Evolutionary conservation across 2,888 invertebrate species (phyloP), one percentile per base, ranked within the genome.

Genomic region (Merodon equestris): DNA sequence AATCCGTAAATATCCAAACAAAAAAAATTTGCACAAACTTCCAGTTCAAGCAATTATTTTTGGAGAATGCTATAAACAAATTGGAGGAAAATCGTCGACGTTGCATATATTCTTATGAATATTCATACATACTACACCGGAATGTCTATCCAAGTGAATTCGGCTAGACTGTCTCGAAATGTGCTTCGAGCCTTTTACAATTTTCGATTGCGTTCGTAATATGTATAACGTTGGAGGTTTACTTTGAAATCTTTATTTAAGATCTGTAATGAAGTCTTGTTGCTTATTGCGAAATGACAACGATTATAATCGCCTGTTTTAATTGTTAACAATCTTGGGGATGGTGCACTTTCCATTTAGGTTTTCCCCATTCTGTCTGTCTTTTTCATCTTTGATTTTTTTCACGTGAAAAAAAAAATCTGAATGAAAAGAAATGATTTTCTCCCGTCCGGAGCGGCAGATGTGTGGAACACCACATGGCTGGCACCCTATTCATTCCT

Each of bases 391-490:
- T 27, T 27, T 27, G 27, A 7, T 27, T 27, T 27, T 27, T 27
- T 27, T 27, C 27, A 42, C 12, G 15, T 3, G 40, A 58, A 45
- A 64, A 27, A 27, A 27, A 27, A 7, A 27, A 27, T 27, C 27
- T 27, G 27, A 4, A 27, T 27, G 27, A 27, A 27, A 27, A 27
- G 27, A 27, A 4, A 7, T 27, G 7, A 27, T 27, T 27, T 27
- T 7, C 27, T 27, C 3, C 3, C 2, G 27, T 27, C 7, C 3
- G 7, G 27, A 54, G 60, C 44, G 61, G 56, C 76, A 76, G 76
- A 76, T 76, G 71, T 71, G 58, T 58, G 50, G 45, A 45, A 61
- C 51, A 44, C 74, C 70, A 75, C 58, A 76, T 76, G 76, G 53
- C 38, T 64, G 40, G 51, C 71, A 76, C 71, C 64, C 71, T 60